Evolutionary conservation across 2,113 vertebrate genomes (phyloP).

Genomic region (Istiophorus platypterus): DNA sequence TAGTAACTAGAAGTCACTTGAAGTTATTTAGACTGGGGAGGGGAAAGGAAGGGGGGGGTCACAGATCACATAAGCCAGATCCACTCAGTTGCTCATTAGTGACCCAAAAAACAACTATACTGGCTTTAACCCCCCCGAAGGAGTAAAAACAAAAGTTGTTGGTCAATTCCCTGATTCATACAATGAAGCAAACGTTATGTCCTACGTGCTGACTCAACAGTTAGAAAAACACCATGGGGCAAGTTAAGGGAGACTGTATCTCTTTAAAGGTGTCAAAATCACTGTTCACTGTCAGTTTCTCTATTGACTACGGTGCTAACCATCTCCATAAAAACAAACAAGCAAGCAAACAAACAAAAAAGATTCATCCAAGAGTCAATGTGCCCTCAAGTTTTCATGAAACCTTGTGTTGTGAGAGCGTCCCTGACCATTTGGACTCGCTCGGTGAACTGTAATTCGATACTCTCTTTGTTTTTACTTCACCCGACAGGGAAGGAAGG

Average conservation of each 20-base stretch:
- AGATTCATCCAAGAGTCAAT: background rate
- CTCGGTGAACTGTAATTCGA: slow-evolving; percentile 77
- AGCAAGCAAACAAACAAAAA: too few relatives aligned
- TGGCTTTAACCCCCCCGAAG: background rate
- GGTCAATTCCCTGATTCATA: background rate
- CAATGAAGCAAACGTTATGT: background rate
- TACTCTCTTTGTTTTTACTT: slow-evolving; percentile 80
- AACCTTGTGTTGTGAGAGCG: background rate
- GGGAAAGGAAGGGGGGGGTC: slow-evolving; percentile 9
- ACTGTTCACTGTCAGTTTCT: background rate
- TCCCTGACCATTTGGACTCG: background rate
- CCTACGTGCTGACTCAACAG: background rate
- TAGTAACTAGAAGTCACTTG: background rate
- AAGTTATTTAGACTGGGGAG: background rate
- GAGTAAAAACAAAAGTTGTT: background rate
- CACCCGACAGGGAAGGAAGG: slow-evolving; percentile 36
- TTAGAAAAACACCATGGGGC: background rate
- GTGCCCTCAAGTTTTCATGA: background rate
- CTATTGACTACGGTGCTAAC: too few relatives aligned
- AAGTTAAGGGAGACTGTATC: background rate
- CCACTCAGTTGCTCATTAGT: background rate
- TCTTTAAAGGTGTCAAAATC: background rate
- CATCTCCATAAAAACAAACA: background rate
- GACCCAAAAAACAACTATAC: background rate
- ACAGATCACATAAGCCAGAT: slow-evolving; percentile 27